Base-by-base conservation (phyloP, 2,113 vertebrate species). In the Erythrocercus mccallii region DNA sequence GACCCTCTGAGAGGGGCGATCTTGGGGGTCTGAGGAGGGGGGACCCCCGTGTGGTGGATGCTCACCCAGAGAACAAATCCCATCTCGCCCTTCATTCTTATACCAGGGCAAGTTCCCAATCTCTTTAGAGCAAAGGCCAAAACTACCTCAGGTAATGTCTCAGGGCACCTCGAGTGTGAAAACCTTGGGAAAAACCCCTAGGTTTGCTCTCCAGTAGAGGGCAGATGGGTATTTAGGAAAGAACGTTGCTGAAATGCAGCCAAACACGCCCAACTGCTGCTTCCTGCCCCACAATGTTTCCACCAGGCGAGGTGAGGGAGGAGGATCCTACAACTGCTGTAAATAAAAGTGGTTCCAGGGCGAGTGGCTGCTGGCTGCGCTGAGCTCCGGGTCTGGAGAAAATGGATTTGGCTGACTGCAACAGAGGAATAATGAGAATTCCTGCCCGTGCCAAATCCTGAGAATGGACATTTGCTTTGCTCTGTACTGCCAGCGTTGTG, bases 21-120 rank as follows among this genome's bases (percentile, higher is more conserved):
- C 5, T 37, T 25, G 4, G 18, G 23, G 48, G 6, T 56, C 30
- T 86, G 37, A 50, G 45, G 33, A 12, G 2, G 6, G 1, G 17
- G 7, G 21, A 57, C 38, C 35, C 38, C n/a, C 8, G 2, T 35
- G 66, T 51, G 96, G 97, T 97, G 13, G 97, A 93, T 12, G 11
- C 96, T 53, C 97, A 98, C 6, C 88, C 96, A 0, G 98, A 98
- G 91, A 51, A 44, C 66, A 11, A 68, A 56, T 25, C 58, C 94
- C 2, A 5, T 83, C 51, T 95, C 95, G 1, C 97, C 98, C 0
- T 98, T 99, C 81, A 96, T 99, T 94, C 98, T 99, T 89, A 93
- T 71, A 2, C 97, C 98, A 6, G 92, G 98, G 89, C 98, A 98
- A 2, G 95, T 99, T 65, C 97, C 99, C 76, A 98, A 93, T 90